Conservation (phyloP, 2,113 vertebrate genomes). For the Trematocara stigmaticum region DNA sequence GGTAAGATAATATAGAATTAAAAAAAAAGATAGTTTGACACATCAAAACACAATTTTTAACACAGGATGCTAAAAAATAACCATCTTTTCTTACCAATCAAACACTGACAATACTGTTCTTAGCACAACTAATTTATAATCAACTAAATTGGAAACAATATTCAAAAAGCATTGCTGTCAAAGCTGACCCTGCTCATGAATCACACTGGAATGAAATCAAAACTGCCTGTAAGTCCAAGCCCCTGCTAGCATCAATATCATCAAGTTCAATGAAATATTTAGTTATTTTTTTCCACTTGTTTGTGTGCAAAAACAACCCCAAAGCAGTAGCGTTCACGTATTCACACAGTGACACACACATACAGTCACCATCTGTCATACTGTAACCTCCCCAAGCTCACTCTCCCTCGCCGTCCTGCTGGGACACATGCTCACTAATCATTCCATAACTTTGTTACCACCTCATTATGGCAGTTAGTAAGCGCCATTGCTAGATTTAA, state of each 20-base stretch:
- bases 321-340: conserved; percentile 27
- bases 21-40: neutral
- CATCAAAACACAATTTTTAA: neutral
- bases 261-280: conserved; percentile 1
- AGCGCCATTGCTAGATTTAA: conserved; percentile 23
- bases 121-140: neutral
- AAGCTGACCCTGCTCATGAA: neutral
- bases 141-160: neutral
- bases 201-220: neutral
- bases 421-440: conserved; percentile 63
- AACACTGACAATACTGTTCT: neutral
- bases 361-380: conserved; percentile 52
- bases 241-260: neutral
- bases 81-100: neutral
- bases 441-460: conserved; percentile 66
- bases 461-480: conserved; percentile 52
- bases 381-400: conserved; percentile 41
- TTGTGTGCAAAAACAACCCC: conserved; percentile 42
- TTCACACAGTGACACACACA: conserved; percentile 55
- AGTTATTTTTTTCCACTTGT: neutral
- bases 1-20: neutral
- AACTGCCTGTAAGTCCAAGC: neutral
- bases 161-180: neutral
- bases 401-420: conserved; percentile 35
- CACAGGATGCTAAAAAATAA: neutral